phyloP scores from a whole-genome alignment of 2,888 invertebrate genomes.

The Zhuqinia jingwanae region DNA sequence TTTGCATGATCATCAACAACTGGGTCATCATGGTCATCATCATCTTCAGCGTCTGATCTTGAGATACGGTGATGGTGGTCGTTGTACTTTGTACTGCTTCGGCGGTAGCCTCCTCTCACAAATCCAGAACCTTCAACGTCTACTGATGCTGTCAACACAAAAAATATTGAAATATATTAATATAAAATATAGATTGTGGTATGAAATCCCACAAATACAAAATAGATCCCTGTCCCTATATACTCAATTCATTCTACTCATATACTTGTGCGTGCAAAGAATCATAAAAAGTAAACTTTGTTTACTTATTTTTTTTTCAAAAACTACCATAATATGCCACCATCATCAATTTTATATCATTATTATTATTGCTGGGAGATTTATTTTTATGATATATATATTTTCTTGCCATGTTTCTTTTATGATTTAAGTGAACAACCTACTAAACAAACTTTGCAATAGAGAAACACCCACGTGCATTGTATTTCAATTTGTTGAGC shows the following conservation, averaged over 20 bases:
- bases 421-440: too few species aligned
- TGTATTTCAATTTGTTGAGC: too few species aligned
- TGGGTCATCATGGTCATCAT: slow-evolving; percentile 69
- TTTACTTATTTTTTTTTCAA: neutral
- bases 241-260: too few species aligned
- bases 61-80: slow-evolving; percentile 51
- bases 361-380: too few species aligned
- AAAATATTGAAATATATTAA: neutral
- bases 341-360: too few species aligned
- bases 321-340: slow-evolving; percentile 2
- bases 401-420: too few species aligned
- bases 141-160: slow-evolving; percentile 23
- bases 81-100: slow-evolving; percentile 68
- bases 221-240: neutral
- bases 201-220: neutral
- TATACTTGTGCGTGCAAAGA: neutral
- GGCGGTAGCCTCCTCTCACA: slow-evolving; percentile 67
- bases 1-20: slow-evolving; percentile 68
- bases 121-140: slow-evolving; percentile 61
- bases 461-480: too few species aligned
- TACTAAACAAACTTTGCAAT: too few species aligned
- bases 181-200: neutral
- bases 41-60: slow-evolving; percentile 69
- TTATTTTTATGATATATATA: too few species aligned
- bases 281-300: neutral